Percentiles rank a stretch among this genome's conserved stretches.
Conservation (phyloP, 2,888 invertebrate species). For the Melolontha melolontha region DNA sequence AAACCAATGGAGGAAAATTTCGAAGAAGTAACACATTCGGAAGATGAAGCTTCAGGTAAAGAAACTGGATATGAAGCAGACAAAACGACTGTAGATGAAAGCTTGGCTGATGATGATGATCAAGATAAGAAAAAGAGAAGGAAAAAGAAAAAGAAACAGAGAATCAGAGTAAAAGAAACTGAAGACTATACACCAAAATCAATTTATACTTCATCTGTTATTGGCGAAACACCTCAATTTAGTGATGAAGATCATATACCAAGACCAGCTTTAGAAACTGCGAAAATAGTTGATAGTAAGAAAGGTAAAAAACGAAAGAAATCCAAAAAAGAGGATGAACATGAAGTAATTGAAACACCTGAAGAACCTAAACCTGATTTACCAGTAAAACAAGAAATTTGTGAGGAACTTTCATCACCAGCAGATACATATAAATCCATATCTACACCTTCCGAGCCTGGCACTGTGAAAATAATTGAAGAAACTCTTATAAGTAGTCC, state of each 20-base stretch:
- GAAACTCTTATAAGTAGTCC: slow-evolving; percentile 72
- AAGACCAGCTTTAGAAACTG: slow-evolving; percentile 47
- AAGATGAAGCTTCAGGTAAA: slow-evolving; percentile 66
- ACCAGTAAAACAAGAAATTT: slow-evolving; percentile 61
- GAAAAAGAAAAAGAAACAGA: slow-evolving; percentile 64
- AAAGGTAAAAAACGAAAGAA: slow-evolving; percentile 62
- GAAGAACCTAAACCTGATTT: slow-evolving; percentile 38
- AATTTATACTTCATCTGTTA: slow-evolving; percentile 62
- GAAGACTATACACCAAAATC: slow-evolving; percentile 67
- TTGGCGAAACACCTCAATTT: slow-evolving; percentile 60
- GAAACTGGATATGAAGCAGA: slow-evolving; percentile 82
- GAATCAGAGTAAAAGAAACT: slow-evolving; percentile 67
- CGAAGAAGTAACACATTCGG: slow-evolving; percentile 56
- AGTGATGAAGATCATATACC: slow-evolving; percentile 61
- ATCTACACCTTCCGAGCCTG: slow-evolving; percentile 71
- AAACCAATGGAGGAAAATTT: slow-evolving; percentile 67
- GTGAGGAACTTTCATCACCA: slow-evolving; percentile 67
- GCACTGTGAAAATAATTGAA: slow-evolving; percentile 75
- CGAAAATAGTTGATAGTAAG: slow-evolving; percentile 53
- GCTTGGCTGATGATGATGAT: slow-evolving; percentile 66
- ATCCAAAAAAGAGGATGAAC: slow-evolving; percentile 59
- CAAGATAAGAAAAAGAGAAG: slow-evolving; percentile 62
- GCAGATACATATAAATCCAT: slow-evolving; percentile 73
- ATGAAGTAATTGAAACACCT: slow-evolving; percentile 51
- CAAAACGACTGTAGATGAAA: slow-evolving; percentile 72